Percentiles rank a stretch among this genome's conserved stretches.
phyloP scores from a whole-genome alignment of 2,113 vertebrate genomes.

The Speoplatyrhinus poulsoni region DNA sequence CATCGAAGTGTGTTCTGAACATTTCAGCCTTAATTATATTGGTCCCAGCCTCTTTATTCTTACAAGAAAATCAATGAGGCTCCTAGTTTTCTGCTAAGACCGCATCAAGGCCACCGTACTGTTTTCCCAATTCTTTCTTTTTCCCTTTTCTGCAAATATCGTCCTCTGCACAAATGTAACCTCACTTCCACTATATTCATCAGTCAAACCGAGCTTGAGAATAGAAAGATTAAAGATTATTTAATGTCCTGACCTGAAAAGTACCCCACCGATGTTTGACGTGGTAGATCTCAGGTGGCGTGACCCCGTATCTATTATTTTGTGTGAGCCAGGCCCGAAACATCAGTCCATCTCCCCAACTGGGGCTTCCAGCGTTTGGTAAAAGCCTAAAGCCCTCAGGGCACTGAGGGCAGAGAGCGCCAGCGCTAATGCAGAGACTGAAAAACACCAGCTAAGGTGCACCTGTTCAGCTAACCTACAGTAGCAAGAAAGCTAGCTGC shows the following conservation, averaged over 20 bases:
- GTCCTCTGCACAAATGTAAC: conserved; percentile 26
- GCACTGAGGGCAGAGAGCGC: not conserved
- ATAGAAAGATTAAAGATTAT: conserved; percentile 22
- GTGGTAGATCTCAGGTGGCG: conserved; percentile 1
- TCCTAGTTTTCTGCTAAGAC: conserved; percentile 48
- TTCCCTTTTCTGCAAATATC: conserved; percentile 22
- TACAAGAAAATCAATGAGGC: conserved; percentile 63
- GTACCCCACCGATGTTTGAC: not conserved
- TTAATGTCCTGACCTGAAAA: conserved; percentile 13
- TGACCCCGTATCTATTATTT: conserved; percentile 10
- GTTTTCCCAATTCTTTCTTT: conserved; percentile 17
- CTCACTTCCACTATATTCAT: conserved; percentile 4
- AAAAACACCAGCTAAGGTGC: conserved; percentile 30
- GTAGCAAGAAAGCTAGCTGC: not conserved
- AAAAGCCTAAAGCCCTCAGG: conserved; percentile 7
- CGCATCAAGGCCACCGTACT: conserved; percentile 55
- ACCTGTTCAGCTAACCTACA: conserved; percentile 19
- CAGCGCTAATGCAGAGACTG: conserved; percentile 14
- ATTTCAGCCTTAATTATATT: conserved; percentile 67
- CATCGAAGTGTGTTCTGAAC: conserved; percentile 47
- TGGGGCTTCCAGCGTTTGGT: conserved; percentile 10
- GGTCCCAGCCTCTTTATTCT: conserved; percentile 53
- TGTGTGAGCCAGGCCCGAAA: not conserved
- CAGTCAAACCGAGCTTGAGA: conserved; percentile 18
- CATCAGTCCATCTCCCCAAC: conserved; percentile 16